phyloP scores from a whole-genome alignment of 2,113 vertebrate species.

The Panthera leo region DNA sequence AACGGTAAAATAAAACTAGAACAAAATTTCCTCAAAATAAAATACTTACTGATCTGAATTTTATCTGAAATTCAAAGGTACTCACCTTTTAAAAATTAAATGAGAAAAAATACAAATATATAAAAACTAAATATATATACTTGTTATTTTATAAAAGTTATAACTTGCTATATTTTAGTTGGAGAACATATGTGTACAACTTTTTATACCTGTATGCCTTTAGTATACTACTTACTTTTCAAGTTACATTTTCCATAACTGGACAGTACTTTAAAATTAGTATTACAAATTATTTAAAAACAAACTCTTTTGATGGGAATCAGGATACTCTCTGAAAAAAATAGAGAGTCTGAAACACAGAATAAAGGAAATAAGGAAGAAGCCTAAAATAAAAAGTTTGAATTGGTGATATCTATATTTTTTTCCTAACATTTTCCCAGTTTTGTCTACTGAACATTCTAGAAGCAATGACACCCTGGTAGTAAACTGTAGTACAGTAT shows the following conservation, averaged over 20 bases:
- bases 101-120: background rate
- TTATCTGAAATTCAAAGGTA: background rate
- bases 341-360: background rate
- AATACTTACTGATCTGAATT: background rate
- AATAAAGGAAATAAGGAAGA: constrained; percentile 9
- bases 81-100: background rate
- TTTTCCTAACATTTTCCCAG: background rate
- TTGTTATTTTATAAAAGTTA: background rate
- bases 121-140: background rate
- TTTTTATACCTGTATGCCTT: background rate
- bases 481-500: background rate
- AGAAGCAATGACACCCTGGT: background rate
- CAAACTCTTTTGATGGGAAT: background rate
- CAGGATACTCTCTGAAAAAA: background rate
- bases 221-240: background rate
- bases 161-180: background rate
- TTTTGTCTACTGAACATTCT: background rate
- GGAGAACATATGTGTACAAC: background rate
- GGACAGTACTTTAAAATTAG: background rate
- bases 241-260: background rate
- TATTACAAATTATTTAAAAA: background rate
- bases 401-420: background rate
- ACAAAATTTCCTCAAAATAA: background rate
- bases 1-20: background rate
- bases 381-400: background rate